A percentile compares a stretch with the other conserved stretches of the same genome.
Conservation (phyloP, 2,797 vertebrate genomes). For the Sardinella longiceps region DNA sequence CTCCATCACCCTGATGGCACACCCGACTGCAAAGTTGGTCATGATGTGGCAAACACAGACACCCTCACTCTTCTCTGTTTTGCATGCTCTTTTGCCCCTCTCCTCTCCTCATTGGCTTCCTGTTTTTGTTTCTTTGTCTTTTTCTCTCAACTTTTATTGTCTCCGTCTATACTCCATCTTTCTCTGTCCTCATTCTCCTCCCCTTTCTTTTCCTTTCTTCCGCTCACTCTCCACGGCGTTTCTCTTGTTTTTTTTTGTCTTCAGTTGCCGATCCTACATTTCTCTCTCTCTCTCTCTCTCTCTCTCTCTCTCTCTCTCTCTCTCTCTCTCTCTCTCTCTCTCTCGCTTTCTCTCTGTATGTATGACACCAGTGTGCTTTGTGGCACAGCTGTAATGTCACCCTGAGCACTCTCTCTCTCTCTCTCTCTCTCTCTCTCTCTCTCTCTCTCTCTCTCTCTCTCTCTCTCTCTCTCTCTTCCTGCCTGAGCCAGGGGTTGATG, state of each 20-base stretch:
- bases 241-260: background rate
- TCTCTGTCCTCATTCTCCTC: background rate
- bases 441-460: background rate
- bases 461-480: background rate
- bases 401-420: background rate
- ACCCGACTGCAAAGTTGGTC: background rate
- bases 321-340: background rate
- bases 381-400: constrained; percentile 15
- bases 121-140: no score
- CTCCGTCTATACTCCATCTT: background rate
- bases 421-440: background rate
- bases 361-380: constrained; percentile 1
- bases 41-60: background rate
- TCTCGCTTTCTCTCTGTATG: no score
- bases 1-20: background rate
- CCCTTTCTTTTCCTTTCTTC: background rate
- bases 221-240: background rate
- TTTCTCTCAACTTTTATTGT: background rate
- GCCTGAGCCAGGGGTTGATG: constrained; percentile 14
- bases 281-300: background rate
- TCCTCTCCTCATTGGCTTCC: background rate
- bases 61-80: background rate
- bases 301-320: background rate
- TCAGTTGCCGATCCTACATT: background rate
- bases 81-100: background rate